phyloP scores from a whole-genome alignment of 2,888 invertebrate genomes.

The Hemicrepidius hirtus region DNA sequence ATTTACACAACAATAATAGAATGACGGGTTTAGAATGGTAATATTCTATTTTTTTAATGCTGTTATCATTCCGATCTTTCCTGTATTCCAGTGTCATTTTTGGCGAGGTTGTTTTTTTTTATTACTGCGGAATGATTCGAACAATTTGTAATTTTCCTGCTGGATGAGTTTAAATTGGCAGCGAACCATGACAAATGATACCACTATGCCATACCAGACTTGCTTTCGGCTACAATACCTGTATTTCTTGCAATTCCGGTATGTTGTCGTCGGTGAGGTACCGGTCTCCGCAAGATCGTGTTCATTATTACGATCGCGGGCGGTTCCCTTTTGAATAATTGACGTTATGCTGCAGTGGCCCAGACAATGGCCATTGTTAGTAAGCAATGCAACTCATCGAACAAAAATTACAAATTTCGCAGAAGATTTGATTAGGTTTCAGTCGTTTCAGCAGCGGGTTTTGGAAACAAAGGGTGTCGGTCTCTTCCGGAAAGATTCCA shows the following conservation, averaged over 20 bases:
- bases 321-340: slow-evolving; percentile 35
- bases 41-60: not conserved
- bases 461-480: slow-evolving; percentile 11
- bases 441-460: not conserved
- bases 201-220: slow-evolving; percentile 33
- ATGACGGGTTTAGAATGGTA: not conserved
- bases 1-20: slow-evolving; percentile 14
- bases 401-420: slow-evolving; percentile 1
- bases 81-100: slow-evolving; percentile 6
- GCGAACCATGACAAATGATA: slow-evolving; percentile 37
- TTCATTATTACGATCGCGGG: slow-evolving; percentile 40
- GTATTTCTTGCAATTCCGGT: slow-evolving; percentile 47
- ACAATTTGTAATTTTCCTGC: slow-evolving; percentile 42
- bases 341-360: slow-evolving; percentile 21
- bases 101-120: not conserved
- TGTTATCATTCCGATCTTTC: no score
- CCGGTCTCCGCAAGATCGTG: slow-evolving; percentile 38
- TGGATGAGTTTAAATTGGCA: slow-evolving; percentile 41
- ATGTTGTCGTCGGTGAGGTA: slow-evolving; percentile 46
- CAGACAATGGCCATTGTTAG: slow-evolving; percentile 34
- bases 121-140: not conserved
- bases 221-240: slow-evolving; percentile 43
- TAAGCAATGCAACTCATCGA: not conserved
- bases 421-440: no score
- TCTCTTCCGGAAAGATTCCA: slow-evolving; percentile 16